Base-by-base conservation (phyloP, 1,140 invertebrate species). In the Apocrypta bakeri region DNA sequence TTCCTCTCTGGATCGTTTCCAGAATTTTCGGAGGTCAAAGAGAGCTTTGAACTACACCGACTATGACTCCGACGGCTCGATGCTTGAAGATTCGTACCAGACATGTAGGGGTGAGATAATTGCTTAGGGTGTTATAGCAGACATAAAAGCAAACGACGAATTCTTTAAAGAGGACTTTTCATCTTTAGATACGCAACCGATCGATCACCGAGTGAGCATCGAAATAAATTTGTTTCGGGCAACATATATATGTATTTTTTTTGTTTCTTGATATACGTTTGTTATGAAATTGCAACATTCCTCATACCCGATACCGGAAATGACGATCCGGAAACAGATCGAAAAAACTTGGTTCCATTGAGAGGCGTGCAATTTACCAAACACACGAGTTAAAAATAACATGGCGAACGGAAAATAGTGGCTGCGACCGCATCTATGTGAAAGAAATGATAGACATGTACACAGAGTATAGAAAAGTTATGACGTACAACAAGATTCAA, bases 1-100 rank as follows among this genome's bases (percentile, higher is more conserved):
- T 8, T 14, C 1, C 37, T 17, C 14, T 37, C 74, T 81, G 79
- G 72, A 77, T 25, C n/a, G 8, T 17, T 78, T 82, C 81, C 75
- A 72, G 33, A 72, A 82, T 56, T 66, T 82, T 69, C 29, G 4
- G 33, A 0, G n/a, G n/a, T 31, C 40, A 37, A 74, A 14, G 9
- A 74, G 40, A 29, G 21, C 21, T 71, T 71, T 71, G 68, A 71
- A 40, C 37, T 12, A 71, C 11, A 21, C 29, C 21, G 48, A 31
- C n/a, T n/a, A n/a, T n/a, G n/a, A n/a, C n/a, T 33, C 48, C 9
- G 73, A 25, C 40, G 48, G 17, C 56, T 76, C n/a, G 42, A 1
- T 21, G 73, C 8, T 31, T 12, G 48, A 2, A 27, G 17, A 24
- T 27, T 25, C 24, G 71, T 3, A 21, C 11, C 2, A 7, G 40